Percentiles rank a stretch among this genome's conserved stretches.
Conservation (phyloP, 2,113 vertebrate genomes). For the Plestiodon gilberti region DNA sequence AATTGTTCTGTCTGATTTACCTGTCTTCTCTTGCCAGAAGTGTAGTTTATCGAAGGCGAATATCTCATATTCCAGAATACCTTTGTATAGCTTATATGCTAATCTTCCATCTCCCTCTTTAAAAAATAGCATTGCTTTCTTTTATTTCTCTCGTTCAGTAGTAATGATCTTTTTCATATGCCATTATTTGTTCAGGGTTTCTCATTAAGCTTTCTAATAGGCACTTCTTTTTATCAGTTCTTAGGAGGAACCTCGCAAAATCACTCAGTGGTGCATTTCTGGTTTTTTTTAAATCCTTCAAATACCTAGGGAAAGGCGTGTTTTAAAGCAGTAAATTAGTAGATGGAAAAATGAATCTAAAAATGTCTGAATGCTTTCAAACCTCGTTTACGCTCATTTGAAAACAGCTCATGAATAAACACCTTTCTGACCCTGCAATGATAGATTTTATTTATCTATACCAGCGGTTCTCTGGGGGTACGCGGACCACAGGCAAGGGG, state of each 20-base stretch:
- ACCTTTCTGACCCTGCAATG: background rate
- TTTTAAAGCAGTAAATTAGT: background rate
- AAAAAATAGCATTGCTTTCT: background rate
- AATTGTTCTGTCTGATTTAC: slow-evolving; percentile 20
- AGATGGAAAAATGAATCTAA: background rate
- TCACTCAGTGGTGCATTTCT: background rate
- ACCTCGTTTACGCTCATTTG: background rate
- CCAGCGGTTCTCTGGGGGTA: too few relatives aligned
- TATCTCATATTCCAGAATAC: background rate
- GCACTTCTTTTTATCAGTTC: background rate
- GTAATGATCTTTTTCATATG: background rate
- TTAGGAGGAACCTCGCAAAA: background rate
- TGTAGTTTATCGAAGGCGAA: background rate
- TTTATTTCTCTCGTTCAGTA: background rate
- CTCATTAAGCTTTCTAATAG: slow-evolving; percentile 8
- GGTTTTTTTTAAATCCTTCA: background rate
- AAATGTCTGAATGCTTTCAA: background rate
- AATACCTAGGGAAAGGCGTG: background rate
- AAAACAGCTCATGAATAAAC: background rate
- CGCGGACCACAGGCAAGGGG: too few relatives aligned
- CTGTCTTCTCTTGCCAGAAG: background rate
- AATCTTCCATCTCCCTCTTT: background rate
- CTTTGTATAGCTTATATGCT: background rate
- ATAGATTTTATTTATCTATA: background rate
- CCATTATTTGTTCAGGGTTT: background rate